Base-by-base conservation (phyloP, 2,797 vertebrate species). In the Etheostoma perlongum region DNA sequence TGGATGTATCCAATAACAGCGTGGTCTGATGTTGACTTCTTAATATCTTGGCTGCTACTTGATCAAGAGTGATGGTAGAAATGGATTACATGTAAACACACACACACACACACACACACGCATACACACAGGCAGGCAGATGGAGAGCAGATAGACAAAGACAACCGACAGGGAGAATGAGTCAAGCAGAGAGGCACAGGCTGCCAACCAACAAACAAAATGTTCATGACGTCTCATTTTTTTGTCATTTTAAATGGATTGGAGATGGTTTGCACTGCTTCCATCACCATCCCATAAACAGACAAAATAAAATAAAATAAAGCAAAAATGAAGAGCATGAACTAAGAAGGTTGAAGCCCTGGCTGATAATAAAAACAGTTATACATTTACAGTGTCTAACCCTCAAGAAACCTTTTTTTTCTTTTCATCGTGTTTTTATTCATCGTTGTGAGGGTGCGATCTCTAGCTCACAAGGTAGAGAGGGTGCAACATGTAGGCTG, bases 171-270 rank as follows among this genome's bases (percentile, higher is more conserved):
- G 59, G 47, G 49, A 73, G 44, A 47, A 63, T n/a, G 46, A 82
- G 49, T 73, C n/a, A 27, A 78, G 78, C 68, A 66, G 49, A 49
- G 66, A 68, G 48, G 46, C 48, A 19, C 46, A 55, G 40, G 68
- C 74, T 52, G 42, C 23, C 67, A 82, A 69, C 51, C 62, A 78
- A 78, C 49, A 84, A 52, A 74, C 48, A 76, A 67, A 83, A 72
- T 10, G 23, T 53, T 79, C 63, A 21, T 36, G 62, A 84, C 0
- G 10, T 82, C 66, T 85, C 65, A 30, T 27, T 27, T 27, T 27
- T 27, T 27, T 27, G 27, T 27, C 27, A 70, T 7, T 59, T 40
- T 75, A 72, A 82, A 72, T 58, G 40, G 46, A 87, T 79, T 7
- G 5, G 60, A 78, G 74, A 85, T 72, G 81, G 67, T 84, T 87